A percentile compares a stretch with the other conserved stretches of the same genome.
Conservation (phyloP, 2,888 invertebrate species). For the Gerosis bhagava region DNA sequence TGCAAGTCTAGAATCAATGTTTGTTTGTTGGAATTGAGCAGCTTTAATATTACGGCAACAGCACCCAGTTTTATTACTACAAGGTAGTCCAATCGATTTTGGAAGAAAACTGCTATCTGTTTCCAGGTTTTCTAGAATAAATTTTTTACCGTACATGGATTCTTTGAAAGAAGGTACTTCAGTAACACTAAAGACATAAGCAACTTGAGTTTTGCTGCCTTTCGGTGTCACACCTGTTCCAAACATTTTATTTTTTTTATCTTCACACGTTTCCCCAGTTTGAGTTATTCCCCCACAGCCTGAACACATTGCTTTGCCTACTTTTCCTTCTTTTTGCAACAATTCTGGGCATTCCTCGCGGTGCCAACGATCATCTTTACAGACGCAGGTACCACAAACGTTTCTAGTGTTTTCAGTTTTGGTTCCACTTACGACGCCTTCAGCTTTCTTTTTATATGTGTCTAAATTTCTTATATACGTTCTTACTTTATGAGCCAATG, state of each 20-base stretch:
- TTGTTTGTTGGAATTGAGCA: slow-evolving; percentile 25
- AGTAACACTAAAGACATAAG: slow-evolving; percentile 50
- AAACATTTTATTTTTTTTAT: slow-evolving; percentile 46
- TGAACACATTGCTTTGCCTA: slow-evolving; percentile 41
- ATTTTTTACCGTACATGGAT: slow-evolving; percentile 48
- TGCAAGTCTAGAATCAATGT: too few relatives aligned
- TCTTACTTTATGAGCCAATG: slow-evolving; percentile 68
- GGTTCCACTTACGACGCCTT: slow-evolving; percentile 39
- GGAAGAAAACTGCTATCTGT: slow-evolving; percentile 34
- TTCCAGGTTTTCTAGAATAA: slow-evolving; percentile 44
- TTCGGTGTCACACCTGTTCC: slow-evolving; percentile 54
- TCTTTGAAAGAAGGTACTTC: slow-evolving; percentile 47
- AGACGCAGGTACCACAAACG: slow-evolving; percentile 64
- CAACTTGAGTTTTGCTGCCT: slow-evolving; percentile 47
- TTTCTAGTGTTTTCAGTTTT: slow-evolving; percentile 48
- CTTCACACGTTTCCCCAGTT: slow-evolving; percentile 58
- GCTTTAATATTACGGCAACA: slow-evolving; percentile 37
- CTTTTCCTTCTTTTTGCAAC: slow-evolving; percentile 29
- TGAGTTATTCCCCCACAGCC: slow-evolving; percentile 56
- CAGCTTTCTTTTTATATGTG: slow-evolving; percentile 55
- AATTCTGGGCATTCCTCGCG: slow-evolving; percentile 57
- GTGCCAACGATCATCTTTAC: slow-evolving; percentile 69
- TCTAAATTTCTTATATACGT: slow-evolving; percentile 65
- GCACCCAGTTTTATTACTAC: slow-evolving; percentile 35
- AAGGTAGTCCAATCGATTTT: slow-evolving; percentile 16